phyloP scores from a whole-genome alignment of 2,888 invertebrate species.

The Pseudeuparius sepicola region DNA sequence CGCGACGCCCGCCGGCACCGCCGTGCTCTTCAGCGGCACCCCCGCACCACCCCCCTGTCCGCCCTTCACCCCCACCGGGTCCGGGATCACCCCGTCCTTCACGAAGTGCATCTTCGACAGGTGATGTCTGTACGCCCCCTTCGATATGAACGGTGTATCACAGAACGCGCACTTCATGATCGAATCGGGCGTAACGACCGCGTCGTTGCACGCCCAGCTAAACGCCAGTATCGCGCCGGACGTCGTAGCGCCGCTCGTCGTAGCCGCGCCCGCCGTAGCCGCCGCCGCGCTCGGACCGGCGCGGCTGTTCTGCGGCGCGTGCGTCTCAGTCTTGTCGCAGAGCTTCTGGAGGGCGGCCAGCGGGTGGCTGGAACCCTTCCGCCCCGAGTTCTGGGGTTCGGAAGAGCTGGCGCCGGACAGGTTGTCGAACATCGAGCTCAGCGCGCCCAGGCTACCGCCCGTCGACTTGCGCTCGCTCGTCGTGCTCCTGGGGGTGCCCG shows the following conservation, averaged over 20 bases:
- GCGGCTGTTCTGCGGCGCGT: conserved; percentile 40
- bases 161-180: conserved; percentile 93
- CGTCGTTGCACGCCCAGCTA: conserved; percentile 92
- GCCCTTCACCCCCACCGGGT: conserved; percentile 53
- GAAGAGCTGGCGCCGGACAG: conserved; percentile 48
- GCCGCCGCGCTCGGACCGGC: conserved; percentile 34
- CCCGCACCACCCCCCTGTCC: conserved; percentile 23
- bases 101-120: conserved; percentile 93
- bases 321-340: conserved; percentile 88
- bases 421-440: conserved; percentile 86
- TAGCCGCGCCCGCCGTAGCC: conserved; percentile 34
- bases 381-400: conserved; percentile 41
- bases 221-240: conserved; percentile 81
- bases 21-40: conserved; percentile 31
- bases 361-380: conserved; percentile 75
- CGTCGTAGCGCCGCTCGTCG: conserved; percentile 43
- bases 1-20: conserved; percentile 25
- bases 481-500: conserved; percentile 61
- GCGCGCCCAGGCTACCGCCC: conserved; percentile 65
- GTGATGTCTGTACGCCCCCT: conserved; percentile 94
- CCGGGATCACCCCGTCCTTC: conserved; percentile 79
- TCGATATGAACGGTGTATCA: conserved; percentile 92
- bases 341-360: conserved; percentile 90
- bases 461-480: conserved; percentile 49
- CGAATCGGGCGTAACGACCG: conserved; percentile 74